Conservation (phyloP, 2,888 invertebrate species). For the Ellobium chinense region DNA sequence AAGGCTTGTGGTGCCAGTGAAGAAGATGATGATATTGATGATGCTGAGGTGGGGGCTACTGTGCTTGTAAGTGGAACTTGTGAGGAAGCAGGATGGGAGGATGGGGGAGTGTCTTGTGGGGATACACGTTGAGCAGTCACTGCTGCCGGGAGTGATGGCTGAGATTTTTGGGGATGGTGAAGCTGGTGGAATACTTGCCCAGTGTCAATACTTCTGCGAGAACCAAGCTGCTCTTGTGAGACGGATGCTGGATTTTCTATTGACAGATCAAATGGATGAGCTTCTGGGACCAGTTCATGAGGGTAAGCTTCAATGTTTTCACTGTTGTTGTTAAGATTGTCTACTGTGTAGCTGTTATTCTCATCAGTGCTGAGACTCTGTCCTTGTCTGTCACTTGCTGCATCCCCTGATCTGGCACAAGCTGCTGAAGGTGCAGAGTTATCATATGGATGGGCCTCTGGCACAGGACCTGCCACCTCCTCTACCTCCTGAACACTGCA, state of each 20-base stretch:
- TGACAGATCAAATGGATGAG: constrained; percentile 49
- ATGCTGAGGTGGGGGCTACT: background rate
- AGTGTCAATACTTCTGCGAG: background rate
- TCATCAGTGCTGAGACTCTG: background rate
- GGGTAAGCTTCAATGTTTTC: background rate
- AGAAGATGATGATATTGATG: background rate
- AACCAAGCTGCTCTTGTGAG: background rate
- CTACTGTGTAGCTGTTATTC: background rate
- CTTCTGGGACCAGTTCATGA: constrained; percentile 46
- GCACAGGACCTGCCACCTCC: background rate
- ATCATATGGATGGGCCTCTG: background rate
- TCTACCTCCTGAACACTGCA: constrained; percentile 31
- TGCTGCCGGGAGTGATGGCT: background rate
- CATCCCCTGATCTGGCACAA: background rate
- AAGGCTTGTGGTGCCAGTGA: background rate
- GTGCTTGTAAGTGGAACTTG: background rate
- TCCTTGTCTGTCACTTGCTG: background rate
- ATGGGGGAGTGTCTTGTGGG: background rate
- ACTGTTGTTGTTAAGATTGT: background rate
- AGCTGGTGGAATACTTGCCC: background rate
- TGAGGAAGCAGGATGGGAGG: background rate
- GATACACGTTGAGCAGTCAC: background rate
- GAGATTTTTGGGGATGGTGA: background rate
- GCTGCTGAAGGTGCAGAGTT: background rate
- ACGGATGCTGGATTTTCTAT: constrained; percentile 3